Conservation (phyloP, 2,888 invertebrate genomes). For the Colletes collaris region DNA sequence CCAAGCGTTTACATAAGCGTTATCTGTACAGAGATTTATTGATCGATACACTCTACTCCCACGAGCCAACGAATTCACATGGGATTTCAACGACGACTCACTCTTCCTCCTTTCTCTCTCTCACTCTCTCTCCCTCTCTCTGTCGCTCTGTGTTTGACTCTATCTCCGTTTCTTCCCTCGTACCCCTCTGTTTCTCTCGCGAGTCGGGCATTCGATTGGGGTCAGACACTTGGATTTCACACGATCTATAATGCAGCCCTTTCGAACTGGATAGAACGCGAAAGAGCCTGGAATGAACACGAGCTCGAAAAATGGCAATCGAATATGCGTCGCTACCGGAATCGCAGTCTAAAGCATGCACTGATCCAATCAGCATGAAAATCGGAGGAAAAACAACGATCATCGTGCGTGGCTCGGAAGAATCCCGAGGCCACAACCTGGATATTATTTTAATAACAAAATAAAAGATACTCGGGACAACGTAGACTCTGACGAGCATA, state of each 20-base stretch:
- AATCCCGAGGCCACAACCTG: too few relatives aligned
- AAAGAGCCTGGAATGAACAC: slow-evolving; percentile 52
- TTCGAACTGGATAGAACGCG: slow-evolving; percentile 64
- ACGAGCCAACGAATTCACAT: slow-evolving; percentile 54
- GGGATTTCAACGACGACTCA: slow-evolving; percentile 59
- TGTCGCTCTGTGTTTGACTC: slow-evolving; percentile 1
- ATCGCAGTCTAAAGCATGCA: too few relatives aligned
- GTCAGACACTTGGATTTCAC: slow-evolving; percentile 72
- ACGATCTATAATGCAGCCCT: slow-evolving; percentile 73
- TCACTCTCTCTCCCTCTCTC: slow-evolving; percentile 6
- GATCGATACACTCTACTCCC: slow-evolving; percentile 66
- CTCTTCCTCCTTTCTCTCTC: slow-evolving; percentile 15
- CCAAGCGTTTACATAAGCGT: slow-evolving; percentile 61
- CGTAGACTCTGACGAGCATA: too few relatives aligned
- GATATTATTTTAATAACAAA: too few relatives aligned
- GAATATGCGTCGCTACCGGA: slow-evolving; percentile 11
- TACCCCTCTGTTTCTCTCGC: slow-evolving; percentile 43
- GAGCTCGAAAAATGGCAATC: slow-evolving; percentile 48
- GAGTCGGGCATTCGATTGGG: slow-evolving; percentile 54
- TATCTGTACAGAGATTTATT: slow-evolving; percentile 66
- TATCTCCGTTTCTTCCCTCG: slow-evolving; percentile 28
- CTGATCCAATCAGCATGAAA: too few relatives aligned
- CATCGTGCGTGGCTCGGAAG: too few relatives aligned
- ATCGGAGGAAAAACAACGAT: too few relatives aligned
- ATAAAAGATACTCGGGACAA: too few relatives aligned